Evolutionary conservation across 2,888 invertebrate genomes (phyloP), one percentile per base, ranked within the genome.

Genomic region (Opisthograptis luteolata): DNA sequence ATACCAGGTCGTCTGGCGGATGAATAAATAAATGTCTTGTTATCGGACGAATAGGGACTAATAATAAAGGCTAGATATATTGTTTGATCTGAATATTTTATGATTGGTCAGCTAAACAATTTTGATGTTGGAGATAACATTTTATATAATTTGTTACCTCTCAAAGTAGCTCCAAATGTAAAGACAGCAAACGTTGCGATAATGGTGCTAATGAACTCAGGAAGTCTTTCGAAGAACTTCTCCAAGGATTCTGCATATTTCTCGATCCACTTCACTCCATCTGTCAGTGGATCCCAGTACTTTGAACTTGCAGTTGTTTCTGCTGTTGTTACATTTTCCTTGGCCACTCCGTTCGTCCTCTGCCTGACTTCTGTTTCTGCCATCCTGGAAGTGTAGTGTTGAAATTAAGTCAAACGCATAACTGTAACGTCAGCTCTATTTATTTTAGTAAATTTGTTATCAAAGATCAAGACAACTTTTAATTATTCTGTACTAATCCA

Each of bases 131-230:
- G n/a, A n/a, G n/a, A n/a, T n/a, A n/a, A n/a, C n/a, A n/a, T n/a
- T n/a, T n/a, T n/a, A n/a, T n/a, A n/a, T n/a, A n/a, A n/a, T n/a
- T n/a, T n/a, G n/a, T 59, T 73, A 94, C 94, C 94, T 85, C 93
- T 90, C 25, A 94, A 81, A 0, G 93, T 92, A 6, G 93, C 86
- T 37, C 94, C 94, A 30, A 94, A 84, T 8, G 92, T 83, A 68
- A 94, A 94, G 13, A 94, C 84, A 0, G 93, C 93, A 0, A 93
- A 63, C 0, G 93, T 92, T 0, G 92, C 93, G 8, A 94, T 81
- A 40, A 92, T 76, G 2, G 91, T 89, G 15, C 87, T 88, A 3
- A 93, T 67, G 51, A 87, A 89, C 3, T 87, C 85, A 0, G 94
- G 94, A 3, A 94, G 42, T 54, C 82, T 87, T 17, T 84, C 80